Evolutionary conservation across 1,140 invertebrate genomes (phyloP), one percentile per base, ranked within the genome.

Genomic region (Chelonus insularis): DNA sequence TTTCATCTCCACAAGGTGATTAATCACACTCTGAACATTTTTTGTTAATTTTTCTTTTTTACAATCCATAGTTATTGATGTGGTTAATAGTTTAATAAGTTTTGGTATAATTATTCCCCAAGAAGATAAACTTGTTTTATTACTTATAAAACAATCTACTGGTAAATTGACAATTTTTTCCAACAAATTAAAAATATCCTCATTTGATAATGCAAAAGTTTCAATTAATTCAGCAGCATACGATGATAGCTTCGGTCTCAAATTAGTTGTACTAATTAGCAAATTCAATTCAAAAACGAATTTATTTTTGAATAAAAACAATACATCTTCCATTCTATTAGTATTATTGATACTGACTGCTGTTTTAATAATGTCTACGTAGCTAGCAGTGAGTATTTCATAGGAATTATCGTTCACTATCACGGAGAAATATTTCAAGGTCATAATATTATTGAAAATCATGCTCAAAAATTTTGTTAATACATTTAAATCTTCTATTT

Each of bases 21-120:
- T 34, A 25, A 71, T 56, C 21, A 77, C 37, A 41, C 12, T 41
- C 14, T 4, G 14, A 41, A 41, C 12, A 4, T 36, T 36, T 36
- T 41, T 57, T 45, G n/a, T n/a, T n/a, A n/a, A n/a, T n/a, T n/a
- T n/a, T n/a, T n/a, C n/a, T n/a, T n/a, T n/a, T n/a, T n/a, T n/a
- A n/a, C n/a, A n/a, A n/a, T n/a, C n/a, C n/a, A n/a, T n/a, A n/a
- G n/a, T n/a, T n/a, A n/a, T n/a, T n/a, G n/a, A n/a, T n/a, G n/a
- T n/a, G n/a, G n/a, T n/a, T n/a, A n/a, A n/a, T n/a, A n/a, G 50
- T n/a, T 65, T 32, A 7, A 81, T 48, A 23, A 81, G 69, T 58
- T 72, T 68, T 21, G 75, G 68, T 25, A 74, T 32, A 7, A 74
- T 34, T 21, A 56, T 21, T 52, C 75, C 77, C 60, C 75, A 68